Evolutionary conservation across 2,888 invertebrate genomes (phyloP), one percentile per base, ranked within the genome.

Genomic region (Odontocolon sp.): DNA sequence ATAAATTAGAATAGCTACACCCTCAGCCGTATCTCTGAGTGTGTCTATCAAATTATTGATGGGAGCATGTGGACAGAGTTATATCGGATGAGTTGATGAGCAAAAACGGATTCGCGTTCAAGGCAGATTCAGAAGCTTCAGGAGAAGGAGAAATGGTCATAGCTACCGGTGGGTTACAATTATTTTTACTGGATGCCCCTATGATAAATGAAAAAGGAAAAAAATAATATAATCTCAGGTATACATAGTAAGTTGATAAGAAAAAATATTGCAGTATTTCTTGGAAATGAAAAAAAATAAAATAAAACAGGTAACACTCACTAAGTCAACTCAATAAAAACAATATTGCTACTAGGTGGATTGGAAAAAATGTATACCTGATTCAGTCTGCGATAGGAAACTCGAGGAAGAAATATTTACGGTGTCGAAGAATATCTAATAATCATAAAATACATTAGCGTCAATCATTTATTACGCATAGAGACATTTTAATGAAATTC

Each of bases 41-140:
- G 69, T 45, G 11, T 63, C 63, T 52, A 75, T 64, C 26, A 75
- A 28, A 45, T 75, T 38, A 16, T 6, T 50, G 31, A 75, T 75
- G 21, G 64, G 63, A 69, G 47, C 31, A 63, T 63, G 42, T 9
- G 61, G 56, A 11, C 26, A 31, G 31, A 69, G 42, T 33, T 31
- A 74, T 36, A 40, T 69, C 74, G 14, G 68, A 23, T 21, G 61
- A 28, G 5, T 70, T 50, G 16, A 70, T 70, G 23, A 16, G 50
- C 36, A 21, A 57, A 11, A 68, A 68, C 45, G 14, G 21, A 57
- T 68, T 36, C 6, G 6, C 2, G 38, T 38, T 52, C 2, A 23
- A 33, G 2, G n/a, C 33, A n/a, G 33, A 4, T 33, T 33, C 33
- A 33, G 33, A n/a, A 33, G n/a, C 33, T 1, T 33, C 8, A 3